A percentile compares a stretch with the other conserved stretches of the same genome.
Evolutionary conservation across 2,113 vertebrate species (phyloP).

Genomic region (Toxostoma redivivum): DNA sequence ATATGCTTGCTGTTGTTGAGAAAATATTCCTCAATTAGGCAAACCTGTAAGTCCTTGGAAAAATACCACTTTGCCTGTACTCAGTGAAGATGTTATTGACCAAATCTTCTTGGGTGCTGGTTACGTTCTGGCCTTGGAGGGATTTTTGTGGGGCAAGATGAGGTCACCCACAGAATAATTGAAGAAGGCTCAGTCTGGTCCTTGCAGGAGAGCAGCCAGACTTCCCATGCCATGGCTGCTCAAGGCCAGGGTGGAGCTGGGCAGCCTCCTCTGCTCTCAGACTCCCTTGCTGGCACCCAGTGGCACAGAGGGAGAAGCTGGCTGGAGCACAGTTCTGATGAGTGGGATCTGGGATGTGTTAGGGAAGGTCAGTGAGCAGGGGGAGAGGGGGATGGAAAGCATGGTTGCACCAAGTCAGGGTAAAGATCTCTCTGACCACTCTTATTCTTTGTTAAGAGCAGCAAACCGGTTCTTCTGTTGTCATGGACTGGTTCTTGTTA

Average conservation of each 20-base stretch:
- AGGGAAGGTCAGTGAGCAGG: neutral
- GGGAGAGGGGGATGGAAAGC: neutral
- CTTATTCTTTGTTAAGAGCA: neutral
- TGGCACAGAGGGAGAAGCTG: neutral
- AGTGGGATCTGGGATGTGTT: neutral
- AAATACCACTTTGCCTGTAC: neutral
- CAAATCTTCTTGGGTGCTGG: neutral
- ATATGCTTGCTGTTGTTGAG: neutral
- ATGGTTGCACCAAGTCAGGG: neutral
- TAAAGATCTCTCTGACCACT: neutral
- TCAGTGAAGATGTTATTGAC: neutral
- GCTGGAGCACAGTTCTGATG: neutral
- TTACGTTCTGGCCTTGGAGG: neutral
- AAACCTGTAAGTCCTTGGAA: neutral
- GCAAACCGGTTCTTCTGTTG: neutral
- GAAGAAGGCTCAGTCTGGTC: neutral
- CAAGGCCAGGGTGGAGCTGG: neutral
- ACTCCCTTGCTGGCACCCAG: neutral
- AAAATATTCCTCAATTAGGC: conserved; percentile 4
- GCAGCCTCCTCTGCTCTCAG: neutral
- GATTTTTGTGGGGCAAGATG: neutral
- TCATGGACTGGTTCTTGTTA: neutral
- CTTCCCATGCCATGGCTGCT: neutral
- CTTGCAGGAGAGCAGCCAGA: neutral
- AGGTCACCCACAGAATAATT: neutral